These are phyloP conservation scores for Rynchops niger DNA, from an alignment of 2,113 vertebrate species.

Conservation along the genomic window DNA sequence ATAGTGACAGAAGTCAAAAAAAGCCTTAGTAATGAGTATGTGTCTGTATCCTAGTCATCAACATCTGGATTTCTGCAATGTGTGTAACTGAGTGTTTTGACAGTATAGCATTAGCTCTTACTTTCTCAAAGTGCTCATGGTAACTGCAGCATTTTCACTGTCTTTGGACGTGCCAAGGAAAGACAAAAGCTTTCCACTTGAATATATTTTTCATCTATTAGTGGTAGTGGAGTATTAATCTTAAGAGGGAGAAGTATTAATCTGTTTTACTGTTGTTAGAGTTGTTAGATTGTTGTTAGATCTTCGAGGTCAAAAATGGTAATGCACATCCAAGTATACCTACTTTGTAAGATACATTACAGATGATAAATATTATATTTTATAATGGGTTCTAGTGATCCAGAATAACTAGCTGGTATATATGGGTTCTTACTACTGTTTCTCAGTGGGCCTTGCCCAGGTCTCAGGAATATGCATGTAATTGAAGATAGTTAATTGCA, in stretches of 20 bases:
- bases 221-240: background rate
- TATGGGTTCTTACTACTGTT: background rate
- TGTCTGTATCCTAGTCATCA: background rate
- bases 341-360: background rate
- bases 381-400: background rate
- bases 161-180: background rate
- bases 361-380: background rate
- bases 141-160: background rate
- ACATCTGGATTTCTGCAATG: background rate
- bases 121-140: background rate
- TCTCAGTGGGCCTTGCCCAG: background rate
- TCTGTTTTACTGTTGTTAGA: background rate
- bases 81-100: background rate
- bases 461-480: background rate
- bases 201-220: background rate
- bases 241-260: background rate
- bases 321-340: background rate
- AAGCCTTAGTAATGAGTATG: background rate
- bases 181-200: background rate
- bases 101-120: background rate
- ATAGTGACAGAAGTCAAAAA: background rate
- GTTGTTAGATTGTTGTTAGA: no score
- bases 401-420: background rate
- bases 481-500: background rate
- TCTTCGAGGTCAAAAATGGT: background rate